A percentile compares a stretch with the other conserved stretches of the same genome.
phyloP scores from a whole-genome alignment of 2,888 invertebrate genomes.

The Calameuta pallipes region DNA sequence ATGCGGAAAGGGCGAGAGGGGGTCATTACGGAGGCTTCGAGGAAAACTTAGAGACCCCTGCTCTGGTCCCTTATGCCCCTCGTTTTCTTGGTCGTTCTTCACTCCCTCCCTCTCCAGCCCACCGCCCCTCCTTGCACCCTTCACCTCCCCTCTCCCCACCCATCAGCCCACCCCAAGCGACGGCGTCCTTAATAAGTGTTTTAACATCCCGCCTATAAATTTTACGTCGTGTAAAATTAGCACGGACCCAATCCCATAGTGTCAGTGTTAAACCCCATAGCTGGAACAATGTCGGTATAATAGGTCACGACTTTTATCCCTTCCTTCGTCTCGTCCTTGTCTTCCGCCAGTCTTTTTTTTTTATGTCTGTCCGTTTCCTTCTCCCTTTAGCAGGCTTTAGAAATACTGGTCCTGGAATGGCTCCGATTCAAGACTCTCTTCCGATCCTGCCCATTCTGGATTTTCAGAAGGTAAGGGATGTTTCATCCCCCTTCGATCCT shows the following conservation, averaged over 20 bases:
- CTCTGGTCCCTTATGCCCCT: not conserved
- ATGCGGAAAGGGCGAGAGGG: constrained; percentile 24
- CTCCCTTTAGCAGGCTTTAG: not conserved
- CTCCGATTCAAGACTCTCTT: not conserved
- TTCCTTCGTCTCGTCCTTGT: not conserved
- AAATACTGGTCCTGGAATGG: not conserved
- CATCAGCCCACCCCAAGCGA: not conserved
- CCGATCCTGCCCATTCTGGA: not conserved
- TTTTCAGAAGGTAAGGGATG: not conserved
- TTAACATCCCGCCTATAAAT: constrained; percentile 59
- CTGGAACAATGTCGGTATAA: not conserved
- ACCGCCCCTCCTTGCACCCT: no score
- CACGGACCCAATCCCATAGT: constrained; percentile 34
- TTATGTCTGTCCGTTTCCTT: not conserved
- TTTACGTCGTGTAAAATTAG: constrained; percentile 54
- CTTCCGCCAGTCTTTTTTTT: not conserved
- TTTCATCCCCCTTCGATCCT: not conserved
- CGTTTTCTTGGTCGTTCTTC: constrained; percentile 17
- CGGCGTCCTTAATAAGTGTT: constrained; percentile 53
- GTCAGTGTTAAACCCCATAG: not conserved
- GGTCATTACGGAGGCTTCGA: constrained; percentile 40
- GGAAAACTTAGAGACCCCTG: constrained; percentile 41
- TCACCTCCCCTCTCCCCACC: not conserved
- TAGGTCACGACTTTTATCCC: not conserved
- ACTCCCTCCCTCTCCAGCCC: constrained; percentile 11